Base-by-base conservation (phyloP, 2,888 invertebrate species). In the Pterobdella sp. region DNA sequence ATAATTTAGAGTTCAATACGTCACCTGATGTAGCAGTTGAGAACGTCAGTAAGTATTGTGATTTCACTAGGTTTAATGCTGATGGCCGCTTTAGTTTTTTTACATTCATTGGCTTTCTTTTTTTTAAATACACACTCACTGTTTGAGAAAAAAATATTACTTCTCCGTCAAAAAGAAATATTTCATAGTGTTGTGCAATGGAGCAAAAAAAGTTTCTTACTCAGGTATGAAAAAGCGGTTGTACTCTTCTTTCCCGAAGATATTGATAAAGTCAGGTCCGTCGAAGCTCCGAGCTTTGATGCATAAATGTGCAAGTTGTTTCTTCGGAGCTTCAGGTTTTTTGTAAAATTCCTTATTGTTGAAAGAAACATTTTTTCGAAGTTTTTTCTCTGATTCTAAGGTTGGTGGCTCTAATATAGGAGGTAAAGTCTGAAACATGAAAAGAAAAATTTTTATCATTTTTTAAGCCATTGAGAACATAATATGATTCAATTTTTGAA, bases 11-110 rank as follows among this genome's bases (percentile, higher is more conserved):
- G 10, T 42, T 42, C 7, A 42, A 42, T 18, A 42, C 42, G 42
- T 14, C 42, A 56, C 60, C 60, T 56, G 60, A 56, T 7, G 60
- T 56, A 56, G 60, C 26, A 22, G 60, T 56, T 56, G 60, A 56
- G 60, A 7, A 56, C 60, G 60, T 56, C 60, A 14, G 60, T 56
- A 26, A 56, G 60, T 4, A 56, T 7, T 22, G 60, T 56, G 60
- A 14, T 4, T 26, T 56, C 60, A 26, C n/a, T 3, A 18, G 60
- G 60, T 4, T n/a, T 4, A 26, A 56, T 56, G 60, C 7, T 7
- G 14, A 56, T 7, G 18, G 60, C 10, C 60, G 18, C n/a, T n/a
- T 22, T 56, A 3, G n/a, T 3, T n/a, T 4, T 56, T n/a, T 56
- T 22, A 26, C 60, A 56, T n/a, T 56, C 60, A 26, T 22, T 26